These are phyloP conservation scores for Clanis bilineata DNA, from an alignment of 2,888 invertebrate species.

Conservation along the genomic window DNA sequence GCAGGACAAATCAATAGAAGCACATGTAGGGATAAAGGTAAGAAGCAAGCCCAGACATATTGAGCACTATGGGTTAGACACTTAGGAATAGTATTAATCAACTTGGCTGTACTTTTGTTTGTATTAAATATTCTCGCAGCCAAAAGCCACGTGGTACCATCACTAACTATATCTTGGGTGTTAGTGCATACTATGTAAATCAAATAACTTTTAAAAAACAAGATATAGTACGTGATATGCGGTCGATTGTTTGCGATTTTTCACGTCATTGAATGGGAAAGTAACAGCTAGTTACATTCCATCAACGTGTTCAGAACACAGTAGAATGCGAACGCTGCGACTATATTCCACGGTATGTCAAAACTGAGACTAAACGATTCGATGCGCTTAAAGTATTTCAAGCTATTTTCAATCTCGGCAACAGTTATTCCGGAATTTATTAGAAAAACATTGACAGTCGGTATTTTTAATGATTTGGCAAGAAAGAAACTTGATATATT, in stretches of 20 bases:
- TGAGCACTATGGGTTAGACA: constrained; percentile 46
- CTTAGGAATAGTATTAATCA: constrained; percentile 41
- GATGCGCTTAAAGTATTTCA: neutral
- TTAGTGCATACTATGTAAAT: no score
- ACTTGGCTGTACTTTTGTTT: constrained; percentile 74
- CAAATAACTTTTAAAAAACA: no score
- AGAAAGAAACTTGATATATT: no score
- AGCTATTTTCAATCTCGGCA: neutral
- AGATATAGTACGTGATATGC: constrained; percentile 32
- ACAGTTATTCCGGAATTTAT: neutral
- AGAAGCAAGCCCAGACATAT: constrained; percentile 67
- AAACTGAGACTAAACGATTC: neutral
- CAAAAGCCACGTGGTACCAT: constrained; percentile 17
- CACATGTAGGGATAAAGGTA: constrained; percentile 38
- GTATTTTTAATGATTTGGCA: no score
- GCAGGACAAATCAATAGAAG: constrained; percentile 58
- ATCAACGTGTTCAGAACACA: constrained; percentile 22
- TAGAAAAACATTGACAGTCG: neutral
- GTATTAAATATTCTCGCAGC: constrained; percentile 26
- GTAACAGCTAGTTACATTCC: constrained; percentile 29
- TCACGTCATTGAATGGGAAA: constrained; percentile 40
- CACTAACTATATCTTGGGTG: constrained; percentile 37
- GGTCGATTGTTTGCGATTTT: constrained; percentile 48
- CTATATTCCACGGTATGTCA: neutral
- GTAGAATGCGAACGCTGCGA: neutral